Base-by-base conservation (phyloP, 2,113 vertebrate species). In the Taxidea taxus region DNA sequence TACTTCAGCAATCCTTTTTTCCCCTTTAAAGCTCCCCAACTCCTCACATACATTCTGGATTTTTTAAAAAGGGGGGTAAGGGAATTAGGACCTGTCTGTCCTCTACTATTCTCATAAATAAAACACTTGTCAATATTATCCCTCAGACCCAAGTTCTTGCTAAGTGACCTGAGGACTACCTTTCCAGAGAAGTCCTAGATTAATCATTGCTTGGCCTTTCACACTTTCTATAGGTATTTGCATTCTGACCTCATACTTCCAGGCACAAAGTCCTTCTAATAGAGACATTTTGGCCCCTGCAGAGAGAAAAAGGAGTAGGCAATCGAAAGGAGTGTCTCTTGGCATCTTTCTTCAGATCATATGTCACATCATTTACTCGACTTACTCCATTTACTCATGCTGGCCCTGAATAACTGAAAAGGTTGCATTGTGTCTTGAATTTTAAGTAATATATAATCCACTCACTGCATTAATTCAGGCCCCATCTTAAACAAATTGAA, bases 401-500 rank as follows among this genome's bases (percentile, higher is more conserved):
- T 80, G 84, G 18, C 51, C 68, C 75, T 64, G 44, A 97, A 92
- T 58, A 84, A 81, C 84, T 47, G 81, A 84, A 90, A 95, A 97
- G 74, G 13, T 54, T 64, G 62, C 16, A 47, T 16, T 92, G 78
- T 87, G 60, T 88, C 37, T 91, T 97, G 94, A 94, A 94, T 97
- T 97, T 94, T 94, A 42, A 95, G 68, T 92, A 74, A 92, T 29
- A 3, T 3, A 54, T 42, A 93, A 91, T 62, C 29, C 13, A 44
- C n/a, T 58, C 34, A 25, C 25, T 16, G 5, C 77, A 92, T 92
- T 86, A 90, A 94, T 95, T 96, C 92, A 92, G 62, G 60, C 44
- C 37, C n/a, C 77, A 87, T 51, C 87, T 95, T 95, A 64, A 72
- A 84, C 92, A 95, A 77, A 90, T 94, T 94, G 68, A 87, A 84